Conservation (phyloP, 2,888 invertebrate species). For the Cylloceria caligata region DNA sequence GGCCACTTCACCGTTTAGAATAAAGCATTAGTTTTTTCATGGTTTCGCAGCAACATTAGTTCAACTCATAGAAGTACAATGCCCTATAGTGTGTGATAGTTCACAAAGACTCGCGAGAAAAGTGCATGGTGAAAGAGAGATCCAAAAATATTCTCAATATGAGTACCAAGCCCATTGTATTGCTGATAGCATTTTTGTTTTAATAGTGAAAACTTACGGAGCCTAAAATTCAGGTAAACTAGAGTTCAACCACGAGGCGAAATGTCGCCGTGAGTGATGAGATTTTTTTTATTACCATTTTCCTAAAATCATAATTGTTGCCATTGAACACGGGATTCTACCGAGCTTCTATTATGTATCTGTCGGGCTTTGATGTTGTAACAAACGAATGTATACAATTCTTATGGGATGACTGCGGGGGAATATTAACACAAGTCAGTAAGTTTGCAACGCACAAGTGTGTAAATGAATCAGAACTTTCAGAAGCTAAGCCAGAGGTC, state of each 20-base stretch:
- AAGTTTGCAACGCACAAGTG: conserved; percentile 75
- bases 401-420: conserved; percentile 77
- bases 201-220: not conserved
- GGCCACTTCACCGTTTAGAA: not conserved
- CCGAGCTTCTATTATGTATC: conserved; percentile 66
- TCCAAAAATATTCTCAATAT: conserved; percentile 4
- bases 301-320: conserved; percentile 3
- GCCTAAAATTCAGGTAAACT: not conserved
- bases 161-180: not conserved
- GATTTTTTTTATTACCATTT: not conserved
- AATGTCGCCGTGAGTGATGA: not conserved
- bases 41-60: not conserved
- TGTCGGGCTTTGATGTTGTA: conserved; percentile 74
- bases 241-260: too few relatives aligned
- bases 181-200: not conserved
- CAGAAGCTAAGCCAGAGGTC: not conserved
- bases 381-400: conserved; percentile 73
- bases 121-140: not conserved
- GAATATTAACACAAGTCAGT: conserved; percentile 74
- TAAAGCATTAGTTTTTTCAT: not conserved
- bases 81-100: not conserved
- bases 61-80: not conserved
- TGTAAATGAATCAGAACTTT: conserved; percentile 60
- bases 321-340: conserved; percentile 66
- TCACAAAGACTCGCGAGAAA: not conserved